Conservation (phyloP, 2,113 vertebrate genomes). For the Gymnarchus niloticus region DNA sequence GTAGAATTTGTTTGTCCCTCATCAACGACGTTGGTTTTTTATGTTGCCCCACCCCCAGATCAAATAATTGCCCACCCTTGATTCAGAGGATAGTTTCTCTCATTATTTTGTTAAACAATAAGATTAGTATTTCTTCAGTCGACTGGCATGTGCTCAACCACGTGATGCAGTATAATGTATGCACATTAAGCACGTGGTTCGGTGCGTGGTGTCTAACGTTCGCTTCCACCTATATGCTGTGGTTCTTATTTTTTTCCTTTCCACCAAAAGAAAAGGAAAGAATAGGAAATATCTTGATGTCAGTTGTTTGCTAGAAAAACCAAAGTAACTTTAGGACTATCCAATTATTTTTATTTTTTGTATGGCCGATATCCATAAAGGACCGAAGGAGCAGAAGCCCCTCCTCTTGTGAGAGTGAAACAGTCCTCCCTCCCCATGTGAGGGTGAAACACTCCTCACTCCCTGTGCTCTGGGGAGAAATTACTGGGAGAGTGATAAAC, state of each 20-base stretch:
- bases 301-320: not conserved
- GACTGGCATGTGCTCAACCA: not conserved
- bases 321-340: not conserved
- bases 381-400: constrained; percentile 40
- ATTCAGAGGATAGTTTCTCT: too few relatives aligned
- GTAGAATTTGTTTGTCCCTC: too few relatives aligned
- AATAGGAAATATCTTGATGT: not conserved
- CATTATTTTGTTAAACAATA: not conserved
- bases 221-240: not conserved
- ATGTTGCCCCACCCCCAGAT: too few relatives aligned
- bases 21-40: too few relatives aligned
- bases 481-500: constrained; percentile 45
- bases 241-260: not conserved
- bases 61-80: too few relatives aligned
- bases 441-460: constrained; percentile 29
- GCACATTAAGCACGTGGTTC: not conserved
- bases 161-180: not conserved
- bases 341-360: not conserved
- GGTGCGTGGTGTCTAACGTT: not conserved
- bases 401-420: constrained; percentile 43
- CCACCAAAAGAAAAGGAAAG: too few relatives aligned
- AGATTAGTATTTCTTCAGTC: not conserved
- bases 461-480: constrained; percentile 36
- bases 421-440: not conserved
- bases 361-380: constrained; percentile 21